These are phyloP conservation scores for Bellardia bayeri DNA, from an alignment of 2,888 invertebrate genomes.

Conservation along the genomic window DNA sequence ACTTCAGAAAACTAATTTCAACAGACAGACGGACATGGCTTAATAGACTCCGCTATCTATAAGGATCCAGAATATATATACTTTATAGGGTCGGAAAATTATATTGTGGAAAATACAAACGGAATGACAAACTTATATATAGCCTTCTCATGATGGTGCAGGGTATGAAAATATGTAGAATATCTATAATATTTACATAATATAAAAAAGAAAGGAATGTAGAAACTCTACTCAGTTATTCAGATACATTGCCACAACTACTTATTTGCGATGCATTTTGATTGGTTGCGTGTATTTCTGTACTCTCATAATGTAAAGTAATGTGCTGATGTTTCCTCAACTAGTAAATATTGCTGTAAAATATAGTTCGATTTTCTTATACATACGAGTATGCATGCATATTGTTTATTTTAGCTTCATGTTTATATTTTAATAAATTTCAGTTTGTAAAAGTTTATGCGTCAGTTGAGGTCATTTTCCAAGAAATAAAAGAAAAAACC, in stretches of 20 bases:
- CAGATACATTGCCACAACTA: conserved; percentile 26
- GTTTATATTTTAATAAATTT: conserved; percentile 8
- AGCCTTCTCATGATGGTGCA: too few species aligned
- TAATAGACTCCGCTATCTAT: too few species aligned
- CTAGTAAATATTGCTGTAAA: not conserved
- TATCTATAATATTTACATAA: not conserved
- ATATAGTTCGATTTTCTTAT: not conserved
- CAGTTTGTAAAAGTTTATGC: conserved; percentile 12
- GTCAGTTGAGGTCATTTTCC: conserved; percentile 46
- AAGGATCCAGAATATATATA: too few species aligned
- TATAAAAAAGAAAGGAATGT: not conserved
- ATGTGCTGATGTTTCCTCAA: not conserved
- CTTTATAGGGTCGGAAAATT: too few species aligned
- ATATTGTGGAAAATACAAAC: too few species aligned
- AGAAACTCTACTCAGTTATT: conserved; percentile 20
- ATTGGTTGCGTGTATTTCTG: not conserved
- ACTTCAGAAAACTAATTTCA: too few species aligned
- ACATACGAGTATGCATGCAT: not conserved
- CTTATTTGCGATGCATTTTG: not conserved
- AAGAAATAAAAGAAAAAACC: not conserved
- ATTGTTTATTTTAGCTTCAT: not conserved
- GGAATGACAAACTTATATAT: too few species aligned
- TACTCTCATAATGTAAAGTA: not conserved
- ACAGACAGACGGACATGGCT: too few species aligned
- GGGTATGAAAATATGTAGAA: not conserved